These are phyloP conservation scores for Thymelicus sylvestris DNA, from an alignment of 2,888 invertebrate genomes.

Conservation along the genomic window DNA sequence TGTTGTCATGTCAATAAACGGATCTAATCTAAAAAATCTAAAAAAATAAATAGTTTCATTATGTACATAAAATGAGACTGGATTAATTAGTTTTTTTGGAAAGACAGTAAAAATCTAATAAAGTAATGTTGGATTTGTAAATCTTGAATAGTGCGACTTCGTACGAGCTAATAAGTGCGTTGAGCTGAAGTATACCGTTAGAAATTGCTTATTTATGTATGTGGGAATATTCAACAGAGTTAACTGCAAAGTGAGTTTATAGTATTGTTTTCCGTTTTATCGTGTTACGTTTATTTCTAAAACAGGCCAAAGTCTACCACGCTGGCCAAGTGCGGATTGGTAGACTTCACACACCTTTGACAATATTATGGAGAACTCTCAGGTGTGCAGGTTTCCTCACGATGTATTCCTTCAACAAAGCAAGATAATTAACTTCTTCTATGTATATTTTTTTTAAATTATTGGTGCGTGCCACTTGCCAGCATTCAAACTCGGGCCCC, in stretches of 20 bases:
- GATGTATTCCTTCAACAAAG: too few relatives aligned
- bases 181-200: constrained; percentile 62
- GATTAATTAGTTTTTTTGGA: neutral
- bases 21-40: neutral
- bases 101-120: neutral
- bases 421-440: too few relatives aligned
- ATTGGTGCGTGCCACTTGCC: too few relatives aligned
- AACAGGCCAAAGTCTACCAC: too few relatives aligned
- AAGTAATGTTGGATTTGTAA: neutral
- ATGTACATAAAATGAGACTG: neutral
- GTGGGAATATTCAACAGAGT: constrained; percentile 92
- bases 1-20: too few relatives aligned
- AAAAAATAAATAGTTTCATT: neutral
- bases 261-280: neutral
- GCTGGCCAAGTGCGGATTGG: too few relatives aligned
- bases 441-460: too few relatives aligned
- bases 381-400: too few relatives aligned
- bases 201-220: constrained; percentile 87
- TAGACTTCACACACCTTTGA: too few relatives aligned
- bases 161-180: constrained; percentile 11
- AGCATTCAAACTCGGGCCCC: too few relatives aligned
- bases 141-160: neutral
- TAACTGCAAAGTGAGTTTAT: constrained; percentile 87
- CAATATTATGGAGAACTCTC: too few relatives aligned
- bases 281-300: neutral